Base-by-base conservation (phyloP, 2,888 invertebrate genomes). In the Crioceris asparagi region DNA sequence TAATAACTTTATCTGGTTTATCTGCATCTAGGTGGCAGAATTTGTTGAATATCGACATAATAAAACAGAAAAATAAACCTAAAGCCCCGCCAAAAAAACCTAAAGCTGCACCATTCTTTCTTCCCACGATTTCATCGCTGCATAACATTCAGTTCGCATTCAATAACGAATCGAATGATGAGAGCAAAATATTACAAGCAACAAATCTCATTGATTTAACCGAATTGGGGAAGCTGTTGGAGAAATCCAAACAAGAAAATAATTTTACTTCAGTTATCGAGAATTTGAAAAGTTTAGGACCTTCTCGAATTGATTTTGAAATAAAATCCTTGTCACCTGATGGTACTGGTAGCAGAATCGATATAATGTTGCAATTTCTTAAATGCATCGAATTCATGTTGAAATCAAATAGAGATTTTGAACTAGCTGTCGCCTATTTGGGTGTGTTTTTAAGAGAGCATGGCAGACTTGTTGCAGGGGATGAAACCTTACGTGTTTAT, bases 31-130 rank as follows among this genome's bases (percentile, higher is more conserved):
- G 91, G 49, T 97, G 96, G 96, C 79, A 87, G 45, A 92, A 92
- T 62, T 68, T 97, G 10, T 43, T 59, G 2, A 52, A 55, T 36
- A 43, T 59, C 4, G 58, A 57, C 33, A 63, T 84, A 1, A 85
- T 97, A 2, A 88, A 83, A 61, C 79, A 76, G 51, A 71, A 86
- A 44, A 97, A 97, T 61, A 94, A 88, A 57, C 93, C 96, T 0
- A 87, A 80, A 62, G 79, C 81, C 33, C 77, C 86, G 0, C 74
- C 83, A 0, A 87, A 87, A 54, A 74, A 75, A 2, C 83, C 87
- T 0, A 87, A 88, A 64, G 76, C 82, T 1, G 96, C 93, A 0
- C 97, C 97, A 0, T 98, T 98, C 69, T 97, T 98, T 61, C 67
- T 97, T 34, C 93, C 96, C 0, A 93, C 94, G 0, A 72, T 93